A percentile compares a stretch with the other conserved stretches of the same genome.
Conservation (phyloP, 2,888 invertebrate species). For the Lithophane ornitopus region DNA sequence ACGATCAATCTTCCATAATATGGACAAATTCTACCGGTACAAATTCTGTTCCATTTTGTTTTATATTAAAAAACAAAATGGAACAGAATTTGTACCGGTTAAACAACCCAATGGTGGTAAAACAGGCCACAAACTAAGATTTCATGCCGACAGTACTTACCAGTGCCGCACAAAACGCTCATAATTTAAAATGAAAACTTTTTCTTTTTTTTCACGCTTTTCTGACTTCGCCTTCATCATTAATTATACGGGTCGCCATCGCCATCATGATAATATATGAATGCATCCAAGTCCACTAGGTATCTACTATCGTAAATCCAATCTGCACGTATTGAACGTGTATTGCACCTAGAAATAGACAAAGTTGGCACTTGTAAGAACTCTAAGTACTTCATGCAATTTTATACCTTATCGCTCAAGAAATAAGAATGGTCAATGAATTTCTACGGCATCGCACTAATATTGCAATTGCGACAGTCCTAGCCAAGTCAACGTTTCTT, state of each 20-base stretch:
- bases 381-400: slow-evolving; percentile 58
- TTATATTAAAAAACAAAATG: not conserved
- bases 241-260: slow-evolving; percentile 69
- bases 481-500: slow-evolving; percentile 84
- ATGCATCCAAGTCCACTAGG: slow-evolving; percentile 57
- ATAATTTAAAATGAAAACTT: slow-evolving; percentile 31
- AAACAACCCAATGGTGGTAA: not conserved
- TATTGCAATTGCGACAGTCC: slow-evolving; percentile 83
- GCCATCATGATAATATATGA: slow-evolving; percentile 55
- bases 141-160: not conserved
- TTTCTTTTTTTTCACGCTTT: slow-evolving; percentile 73
- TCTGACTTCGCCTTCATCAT: slow-evolving; percentile 69
- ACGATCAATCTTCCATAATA: not conserved
- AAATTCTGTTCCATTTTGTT: too few species aligned
- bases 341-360: slow-evolving; percentile 78
- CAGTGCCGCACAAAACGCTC: not conserved
- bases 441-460: slow-evolving; percentile 60
- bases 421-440: slow-evolving; percentile 61
- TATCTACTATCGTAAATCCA: slow-evolving; percentile 73
- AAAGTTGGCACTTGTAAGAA: slow-evolving; percentile 74
- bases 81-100: slow-evolving; percentile 11
- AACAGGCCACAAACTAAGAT: slow-evolving; percentile 8
- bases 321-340: slow-evolving; percentile 74
- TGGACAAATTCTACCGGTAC: too few species aligned
- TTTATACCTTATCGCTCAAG: slow-evolving; percentile 63